Conservation (phyloP, 2,888 invertebrate genomes). For the Heliothis peltigera region DNA sequence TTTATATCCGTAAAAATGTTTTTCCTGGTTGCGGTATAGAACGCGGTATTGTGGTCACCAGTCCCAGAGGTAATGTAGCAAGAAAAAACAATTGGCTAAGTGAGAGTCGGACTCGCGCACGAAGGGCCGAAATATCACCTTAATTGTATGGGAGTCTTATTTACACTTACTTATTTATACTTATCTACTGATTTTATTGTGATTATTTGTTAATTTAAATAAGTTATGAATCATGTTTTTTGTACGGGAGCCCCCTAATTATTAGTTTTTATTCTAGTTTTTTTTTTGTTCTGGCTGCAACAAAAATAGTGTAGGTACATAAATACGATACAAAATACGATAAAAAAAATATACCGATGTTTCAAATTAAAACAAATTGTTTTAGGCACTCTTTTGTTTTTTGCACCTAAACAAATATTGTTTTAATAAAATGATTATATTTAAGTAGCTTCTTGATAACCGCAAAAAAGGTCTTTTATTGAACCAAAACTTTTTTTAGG, state of each 20-base stretch:
- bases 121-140: too few species aligned
- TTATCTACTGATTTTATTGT: too few species aligned
- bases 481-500: neutral
- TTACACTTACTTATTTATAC: too few species aligned
- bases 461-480: neutral
- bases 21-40: conserved; percentile 34
- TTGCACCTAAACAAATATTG: conserved; percentile 25
- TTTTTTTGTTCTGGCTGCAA: too few species aligned
- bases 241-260: too few species aligned
- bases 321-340: too few species aligned
- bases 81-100: conserved; percentile 5
- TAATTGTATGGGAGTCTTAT: too few species aligned
- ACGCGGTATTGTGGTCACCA: conserved; percentile 1
- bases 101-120: too few species aligned
- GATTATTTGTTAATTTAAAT: too few species aligned
- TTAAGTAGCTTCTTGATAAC: neutral
- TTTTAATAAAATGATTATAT: conserved; percentile 13
- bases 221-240: too few species aligned
- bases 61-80: conserved; percentile 3
- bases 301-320: too few species aligned
- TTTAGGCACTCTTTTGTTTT: conserved; percentile 6
- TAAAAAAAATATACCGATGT: conserved; percentile 15
- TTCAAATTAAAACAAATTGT: conserved; percentile 3
- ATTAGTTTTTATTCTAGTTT: too few species aligned
- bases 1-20: conserved; percentile 22